Base-by-base conservation (phyloP, 1,140 invertebrate genomes). In the Mycetomoellerius zeteki region DNA sequence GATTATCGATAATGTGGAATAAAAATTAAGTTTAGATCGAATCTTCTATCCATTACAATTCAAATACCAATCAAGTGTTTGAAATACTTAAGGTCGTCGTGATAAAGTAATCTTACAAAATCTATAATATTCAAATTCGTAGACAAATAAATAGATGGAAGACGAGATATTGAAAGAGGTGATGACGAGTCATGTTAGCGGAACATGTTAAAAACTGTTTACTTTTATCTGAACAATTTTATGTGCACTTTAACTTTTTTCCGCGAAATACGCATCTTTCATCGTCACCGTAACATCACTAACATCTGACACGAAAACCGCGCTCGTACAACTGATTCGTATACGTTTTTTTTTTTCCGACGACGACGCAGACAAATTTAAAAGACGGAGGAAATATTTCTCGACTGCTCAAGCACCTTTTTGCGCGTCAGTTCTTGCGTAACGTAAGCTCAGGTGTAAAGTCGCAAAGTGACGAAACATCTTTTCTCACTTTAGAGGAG, bases 401-500 rank as follows among this genome's bases (percentile, higher is more conserved):
- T 21, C 33, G 43, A 27, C n/a, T 37, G 30, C 30, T 62, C 16
- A 8, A 52, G 43, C 43, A 21, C 0, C 27, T 80, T 27, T 50
- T 67, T 24, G 7, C 69, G 6, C 69, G 47, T 19, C 12, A 21
- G 14, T 43, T 10, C 12, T 14, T 24, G 21, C 24, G 58, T 47
- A 47, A 64, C n/a, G 37, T 60, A 78, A 62, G 75, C 37, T 47
- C 47, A 43, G 4, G 16, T 60, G 64, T 56, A 56, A 81, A 81
- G 52, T 71, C 78, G 69, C 27, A 54, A 54, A 71, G 64, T 69
- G 64, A 69, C 43, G 77, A 72, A 73, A 84, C 80, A 84, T 73
- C 80, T 50, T 50, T 84, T 84, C 69, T 60, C 69, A 50, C 58
- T 60, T 60, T 60, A 12, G 37, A 60, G 16, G 7, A 33, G 69